Base-by-base conservation (phyloP, 2,797 vertebrate species). In the Kryptopterus vitreolus region DNA sequence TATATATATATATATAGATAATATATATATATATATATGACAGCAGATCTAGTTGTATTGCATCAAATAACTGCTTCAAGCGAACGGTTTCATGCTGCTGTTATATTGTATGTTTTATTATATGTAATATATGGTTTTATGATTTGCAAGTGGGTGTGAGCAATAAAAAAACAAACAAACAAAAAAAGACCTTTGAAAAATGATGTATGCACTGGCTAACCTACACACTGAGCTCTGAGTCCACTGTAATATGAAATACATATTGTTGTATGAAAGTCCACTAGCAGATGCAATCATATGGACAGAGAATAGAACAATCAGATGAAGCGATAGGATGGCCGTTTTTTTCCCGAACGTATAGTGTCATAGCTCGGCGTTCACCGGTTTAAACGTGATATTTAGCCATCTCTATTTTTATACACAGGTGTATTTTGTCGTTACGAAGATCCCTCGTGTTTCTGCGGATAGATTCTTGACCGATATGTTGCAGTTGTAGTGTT, bases 1-100 rank as follows among this genome's bases (percentile, higher is more conserved):
- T 38, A 9, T 43, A 9, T 43, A 9, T 43, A 9, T 43, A 10
- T 43, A 10, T 43, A 2, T 43, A 10, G n/a, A n/a, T n/a, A n/a
- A n/a, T n/a, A n/a, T n/a, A n/a, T n/a, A n/a, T n/a, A n/a, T n/a
- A n/a, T n/a, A n/a, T 92, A 92, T 88, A 88, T 87, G 92, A 94
- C 89, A 91, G 88, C 90, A 55, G 68, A 77, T 72, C 70, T 85
- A 87, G 84, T 87, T 86, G 87, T 35, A 50, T 29, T 50, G 61
- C 82, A 81, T 81, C 79, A 81, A 57, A 74, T 59, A 50, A 58
- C 58, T 3, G 13, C 63, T 58, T 62, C 35, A 38, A n/a, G 61
- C 66, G 20, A 43, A 43, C 38, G 6, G 46, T 31, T 31, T n/a
- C 13, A 46, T 16, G 7, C 29, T 16, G 7, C 29, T 55, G 50